These are phyloP conservation scores for Trichonephila inaurata DNA, from an alignment of 1,140 invertebrate genomes.

Conservation along the genomic window DNA sequence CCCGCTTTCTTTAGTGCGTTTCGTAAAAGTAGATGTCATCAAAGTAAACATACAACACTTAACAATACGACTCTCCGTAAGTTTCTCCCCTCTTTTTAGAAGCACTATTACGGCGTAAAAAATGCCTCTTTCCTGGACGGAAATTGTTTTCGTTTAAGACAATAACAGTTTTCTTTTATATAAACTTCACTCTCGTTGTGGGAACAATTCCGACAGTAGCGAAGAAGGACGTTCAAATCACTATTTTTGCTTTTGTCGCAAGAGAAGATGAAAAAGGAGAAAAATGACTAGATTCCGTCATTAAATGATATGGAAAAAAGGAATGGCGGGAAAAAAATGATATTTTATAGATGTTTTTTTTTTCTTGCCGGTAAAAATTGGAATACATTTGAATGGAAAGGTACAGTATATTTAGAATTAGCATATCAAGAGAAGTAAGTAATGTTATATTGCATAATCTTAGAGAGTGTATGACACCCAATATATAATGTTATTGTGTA, in stretches of 20 bases:
- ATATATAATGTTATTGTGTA: no score
- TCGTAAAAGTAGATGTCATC: constrained; percentile 44
- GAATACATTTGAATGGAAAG: no score
- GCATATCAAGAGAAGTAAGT: no score
- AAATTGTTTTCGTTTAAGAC: constrained; percentile 49
- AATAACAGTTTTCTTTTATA: constrained; percentile 39
- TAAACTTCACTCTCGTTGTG: constrained; percentile 6
- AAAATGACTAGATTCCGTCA: neutral
- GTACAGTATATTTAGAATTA: no score
- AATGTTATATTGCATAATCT: no score
- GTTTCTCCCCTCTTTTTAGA: neutral
- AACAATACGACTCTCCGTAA: constrained; percentile 18
- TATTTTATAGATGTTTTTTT: no score
- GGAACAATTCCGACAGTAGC: neutral
- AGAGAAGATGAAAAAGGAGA: neutral
- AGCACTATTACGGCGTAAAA: neutral
- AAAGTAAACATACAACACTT: constrained; percentile 53
- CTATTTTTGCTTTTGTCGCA: neutral
- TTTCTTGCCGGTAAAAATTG: no score
- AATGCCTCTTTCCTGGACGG: constrained; percentile 7
- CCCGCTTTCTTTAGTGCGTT: neutral
- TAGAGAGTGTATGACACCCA: no score
- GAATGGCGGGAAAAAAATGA: no score
- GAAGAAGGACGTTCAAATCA: constrained; percentile 15
- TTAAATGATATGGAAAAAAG: neutral